phyloP scores from a whole-genome alignment of 1,140 invertebrate species.

The Mamestra configurata region DNA sequence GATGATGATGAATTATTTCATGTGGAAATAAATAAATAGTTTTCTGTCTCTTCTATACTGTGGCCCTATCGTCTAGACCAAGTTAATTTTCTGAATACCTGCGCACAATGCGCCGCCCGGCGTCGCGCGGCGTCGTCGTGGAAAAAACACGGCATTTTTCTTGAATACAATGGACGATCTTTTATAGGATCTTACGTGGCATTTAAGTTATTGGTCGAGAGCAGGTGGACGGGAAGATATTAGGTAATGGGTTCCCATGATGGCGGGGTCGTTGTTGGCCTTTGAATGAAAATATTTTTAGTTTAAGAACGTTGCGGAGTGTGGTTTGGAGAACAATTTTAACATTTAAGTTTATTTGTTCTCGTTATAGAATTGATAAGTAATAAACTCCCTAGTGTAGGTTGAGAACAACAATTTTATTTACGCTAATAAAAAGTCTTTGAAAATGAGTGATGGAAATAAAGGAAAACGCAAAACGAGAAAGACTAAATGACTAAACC shows the following conservation, averaged over 20 bases:
- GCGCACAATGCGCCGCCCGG: conserved; percentile 61
- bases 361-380: too few species aligned
- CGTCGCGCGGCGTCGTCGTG: conserved; percentile 22
- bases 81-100: conserved; percentile 75
- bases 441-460: too few species aligned
- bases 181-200: conserved; percentile 36
- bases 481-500: too few species aligned
- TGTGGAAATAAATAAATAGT: neutral
- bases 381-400: too few species aligned
- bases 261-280: neutral
- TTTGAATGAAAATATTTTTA: conserved; percentile 14
- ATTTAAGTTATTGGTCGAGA: conserved; percentile 56
- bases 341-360: too few species aligned
- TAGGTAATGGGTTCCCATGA: conserved; percentile 39
- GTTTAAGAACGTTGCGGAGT: neutral
- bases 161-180: conserved; percentile 57
- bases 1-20: too few species aligned
- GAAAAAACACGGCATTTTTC: conserved; percentile 65
- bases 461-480: too few species aligned
- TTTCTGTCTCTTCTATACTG: neutral
- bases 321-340: too few species aligned
- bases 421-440: too few species aligned
- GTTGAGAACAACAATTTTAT: too few species aligned
- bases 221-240: conserved; percentile 57
- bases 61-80: conserved; percentile 69